Percentiles rank a stretch among this genome's conserved stretches.
These are phyloP conservation scores for Microplitis demolitor DNA, from an alignment of 1,140 invertebrate species.

Conservation along the genomic window DNA sequence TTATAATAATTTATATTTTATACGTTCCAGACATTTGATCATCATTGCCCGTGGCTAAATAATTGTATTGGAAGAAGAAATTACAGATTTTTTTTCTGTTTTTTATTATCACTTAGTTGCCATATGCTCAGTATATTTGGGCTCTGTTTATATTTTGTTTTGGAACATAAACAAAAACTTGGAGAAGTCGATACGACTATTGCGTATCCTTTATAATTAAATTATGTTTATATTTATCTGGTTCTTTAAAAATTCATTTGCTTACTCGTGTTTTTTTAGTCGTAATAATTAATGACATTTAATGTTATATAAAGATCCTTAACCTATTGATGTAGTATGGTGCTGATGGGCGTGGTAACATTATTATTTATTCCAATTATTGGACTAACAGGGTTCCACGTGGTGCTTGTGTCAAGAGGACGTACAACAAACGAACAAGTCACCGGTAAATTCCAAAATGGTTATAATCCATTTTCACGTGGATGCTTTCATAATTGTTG, in stretches of 20 bases:
- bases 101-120: conserved; percentile 92
- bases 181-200: conserved; percentile 83
- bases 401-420: conserved; percentile 95
- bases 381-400: conserved; percentile 96
- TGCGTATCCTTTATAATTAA: conserved; percentile 79
- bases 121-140: conserved; percentile 98
- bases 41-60: conserved; percentile 99
- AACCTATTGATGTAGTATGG: conserved; percentile 69
- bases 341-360: conserved; percentile 89
- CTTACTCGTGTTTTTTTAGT: background rate
- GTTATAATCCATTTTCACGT: conserved; percentile 94
- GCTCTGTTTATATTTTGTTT: conserved; percentile 88
- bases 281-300: background rate
- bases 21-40: conserved; percentile 94
- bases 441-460: conserved; percentile 96
- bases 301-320: conserved; percentile 44
- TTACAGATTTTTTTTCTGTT: conserved; percentile 98
- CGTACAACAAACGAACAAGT: conserved; percentile 99
- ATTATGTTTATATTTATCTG: background rate
- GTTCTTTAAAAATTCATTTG: no score
- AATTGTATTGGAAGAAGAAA: conserved; percentile 99
- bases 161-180: conserved; percentile 82
- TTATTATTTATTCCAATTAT: conserved; percentile 95
- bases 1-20: conserved; percentile 33
- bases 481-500: conserved; percentile 94